phyloP scores from a whole-genome alignment of 2,797 vertebrate species.

The Pseudochirops cupreus region DNA sequence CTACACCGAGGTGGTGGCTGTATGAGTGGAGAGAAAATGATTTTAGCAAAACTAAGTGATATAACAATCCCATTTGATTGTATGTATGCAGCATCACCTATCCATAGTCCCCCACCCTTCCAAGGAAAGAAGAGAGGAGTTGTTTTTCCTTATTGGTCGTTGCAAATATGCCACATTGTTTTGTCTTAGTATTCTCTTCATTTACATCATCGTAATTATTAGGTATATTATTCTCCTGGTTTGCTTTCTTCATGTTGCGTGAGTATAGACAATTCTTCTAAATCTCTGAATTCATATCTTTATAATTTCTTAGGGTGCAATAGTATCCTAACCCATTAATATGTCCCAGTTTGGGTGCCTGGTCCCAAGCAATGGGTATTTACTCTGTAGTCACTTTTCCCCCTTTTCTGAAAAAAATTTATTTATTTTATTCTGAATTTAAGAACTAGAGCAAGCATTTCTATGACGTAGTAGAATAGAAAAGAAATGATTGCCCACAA shows the following conservation, averaged over 20 bases:
- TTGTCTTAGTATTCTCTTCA: too few relatives aligned
- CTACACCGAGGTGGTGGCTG: background rate
- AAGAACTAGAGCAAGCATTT: too few relatives aligned
- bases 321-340: background rate
- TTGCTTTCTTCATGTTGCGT: background rate
- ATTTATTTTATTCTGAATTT: too few relatives aligned
- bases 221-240: background rate
- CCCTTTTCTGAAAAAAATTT: too few relatives aligned
- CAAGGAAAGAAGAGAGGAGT: background rate
- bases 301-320: background rate
- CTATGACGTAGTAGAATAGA: too few relatives aligned
- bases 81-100: background rate
- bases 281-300: background rate
- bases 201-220: background rate
- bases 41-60: background rate
- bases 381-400: background rate
- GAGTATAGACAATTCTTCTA: background rate
- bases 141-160: background rate
- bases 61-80: background rate
- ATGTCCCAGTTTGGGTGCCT: too few relatives aligned
- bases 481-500: too few relatives aligned
- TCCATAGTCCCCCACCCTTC: background rate
- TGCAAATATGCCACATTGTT: background rate
- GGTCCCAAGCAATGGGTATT: too few relatives aligned
- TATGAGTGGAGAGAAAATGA: background rate